Percentiles rank a stretch among this genome's conserved stretches.
These are phyloP conservation scores for Strigamia maritima DNA, from an alignment of 2,888 invertebrate species.

Conservation along the genomic window DNA sequence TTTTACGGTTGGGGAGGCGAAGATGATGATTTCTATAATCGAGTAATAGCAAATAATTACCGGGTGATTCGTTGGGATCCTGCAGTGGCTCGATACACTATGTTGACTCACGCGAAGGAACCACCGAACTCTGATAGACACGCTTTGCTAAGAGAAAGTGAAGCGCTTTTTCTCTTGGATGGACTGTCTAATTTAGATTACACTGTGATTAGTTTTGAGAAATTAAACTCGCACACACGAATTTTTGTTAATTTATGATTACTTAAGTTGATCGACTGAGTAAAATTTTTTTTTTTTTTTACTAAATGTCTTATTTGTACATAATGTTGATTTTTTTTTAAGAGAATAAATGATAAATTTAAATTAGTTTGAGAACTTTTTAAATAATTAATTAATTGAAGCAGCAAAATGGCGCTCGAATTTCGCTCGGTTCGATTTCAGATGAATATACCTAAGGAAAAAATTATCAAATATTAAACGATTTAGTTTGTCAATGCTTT, in stretches of 20 bases:
- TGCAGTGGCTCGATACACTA: slow-evolving; percentile 63
- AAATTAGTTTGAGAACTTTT: no score
- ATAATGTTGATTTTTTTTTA: no score
- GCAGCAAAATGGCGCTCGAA: no score
- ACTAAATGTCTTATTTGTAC: no score
- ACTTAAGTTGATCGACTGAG: no score
- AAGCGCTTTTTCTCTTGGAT: background rate
- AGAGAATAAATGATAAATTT: no score
- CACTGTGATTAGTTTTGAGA: background rate
- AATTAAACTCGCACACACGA: background rate
- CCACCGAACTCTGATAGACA: slow-evolving; percentile 53
- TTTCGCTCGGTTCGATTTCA: no score
- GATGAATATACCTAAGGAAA: no score
- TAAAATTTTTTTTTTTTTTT: no score
- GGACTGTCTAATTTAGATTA: background rate
- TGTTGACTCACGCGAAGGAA: slow-evolving; percentile 64
- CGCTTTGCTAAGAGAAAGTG: background rate
- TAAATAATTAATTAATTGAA: no score
- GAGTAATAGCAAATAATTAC: slow-evolving; percentile 43
- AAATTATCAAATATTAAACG: no score
- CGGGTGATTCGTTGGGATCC: slow-evolving; percentile 66
- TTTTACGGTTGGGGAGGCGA: slow-evolving; percentile 86
- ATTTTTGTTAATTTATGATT: background rate
- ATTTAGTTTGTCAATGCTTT: no score
- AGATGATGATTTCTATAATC: slow-evolving; percentile 72